Evolutionary conservation across 2,888 invertebrate species (phyloP).

Genomic region (Aspidiotus destructor): DNA sequence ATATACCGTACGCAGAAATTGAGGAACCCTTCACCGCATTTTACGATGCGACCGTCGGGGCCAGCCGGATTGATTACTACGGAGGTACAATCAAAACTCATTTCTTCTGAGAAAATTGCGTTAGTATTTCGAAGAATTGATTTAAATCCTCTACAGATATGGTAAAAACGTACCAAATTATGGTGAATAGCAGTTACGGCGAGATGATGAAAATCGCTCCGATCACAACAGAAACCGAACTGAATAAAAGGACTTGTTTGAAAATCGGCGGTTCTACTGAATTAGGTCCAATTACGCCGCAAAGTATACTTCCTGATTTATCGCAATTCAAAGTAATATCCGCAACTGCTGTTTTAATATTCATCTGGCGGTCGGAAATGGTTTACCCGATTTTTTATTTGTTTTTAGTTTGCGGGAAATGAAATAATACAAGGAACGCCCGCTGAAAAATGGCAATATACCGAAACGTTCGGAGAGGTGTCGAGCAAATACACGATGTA

Average conservation of each 20-base stretch:
- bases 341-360: background rate
- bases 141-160: slow-evolving; percentile 47
- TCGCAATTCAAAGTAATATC: slow-evolving; percentile 55
- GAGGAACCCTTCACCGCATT: slow-evolving; percentile 83
- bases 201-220: slow-evolving; percentile 74
- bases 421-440: slow-evolving; percentile 60
- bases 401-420: slow-evolving; percentile 47
- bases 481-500: slow-evolving; percentile 81
- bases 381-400: slow-evolving; percentile 1
- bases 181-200: slow-evolving; percentile 54
- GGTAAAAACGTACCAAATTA: slow-evolving; percentile 83
- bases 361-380: background rate
- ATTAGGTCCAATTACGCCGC: slow-evolving; percentile 50
- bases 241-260: slow-evolving; percentile 68
- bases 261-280: slow-evolving; percentile 67
- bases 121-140: background rate
- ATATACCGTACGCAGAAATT: slow-evolving; percentile 89
- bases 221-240: slow-evolving; percentile 62
- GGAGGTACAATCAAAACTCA: slow-evolving; percentile 49
- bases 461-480: slow-evolving; percentile 62
- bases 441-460: slow-evolving; percentile 69
- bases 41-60: slow-evolving; percentile 63
- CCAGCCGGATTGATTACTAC: slow-evolving; percentile 88
- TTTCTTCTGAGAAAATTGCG: too few relatives aligned
- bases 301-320: slow-evolving; percentile 72